Percentiles rank a stretch among this genome's conserved stretches.
Conservation (phyloP, 2,888 invertebrate genomes). For the Atethmia centrago region DNA sequence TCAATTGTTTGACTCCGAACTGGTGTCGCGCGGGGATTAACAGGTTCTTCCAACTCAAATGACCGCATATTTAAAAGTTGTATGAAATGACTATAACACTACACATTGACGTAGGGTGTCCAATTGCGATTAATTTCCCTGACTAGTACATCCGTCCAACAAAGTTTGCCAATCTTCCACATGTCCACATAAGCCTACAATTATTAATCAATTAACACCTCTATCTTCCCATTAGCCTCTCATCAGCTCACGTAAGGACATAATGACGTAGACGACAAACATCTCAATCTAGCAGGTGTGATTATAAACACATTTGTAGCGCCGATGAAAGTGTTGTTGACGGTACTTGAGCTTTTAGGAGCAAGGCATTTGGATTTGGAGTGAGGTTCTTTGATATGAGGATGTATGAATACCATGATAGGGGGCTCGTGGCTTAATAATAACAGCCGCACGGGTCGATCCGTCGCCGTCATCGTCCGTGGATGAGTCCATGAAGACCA, state of each 20-base stretch:
- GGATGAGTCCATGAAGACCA: background rate
- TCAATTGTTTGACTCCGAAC: background rate
- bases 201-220: slow-evolving; percentile 45
- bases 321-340: slow-evolving; percentile 43
- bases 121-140: background rate
- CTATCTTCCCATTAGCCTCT: slow-evolving; percentile 26
- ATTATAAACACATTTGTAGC: slow-evolving; percentile 68
- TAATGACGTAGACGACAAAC: slow-evolving; percentile 54
- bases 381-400: slow-evolving; percentile 2
- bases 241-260: slow-evolving; percentile 31
- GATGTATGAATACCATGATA: background rate
- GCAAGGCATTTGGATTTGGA: slow-evolving; percentile 13
- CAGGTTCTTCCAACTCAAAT: too few species aligned
- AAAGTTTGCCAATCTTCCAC: background rate
- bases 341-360: slow-evolving; percentile 22
- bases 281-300: slow-evolving; percentile 65
- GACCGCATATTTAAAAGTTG: background rate
- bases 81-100: background rate
- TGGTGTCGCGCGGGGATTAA: too few species aligned
- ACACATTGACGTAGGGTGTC: background rate
- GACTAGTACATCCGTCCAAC: background rate
- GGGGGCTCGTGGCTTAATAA: background rate
- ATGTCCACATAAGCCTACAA: background rate
- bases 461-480: background rate
- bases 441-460: background rate